Conservation (phyloP, 2,888 invertebrate species). For the Agrochola lychnidis region DNA sequence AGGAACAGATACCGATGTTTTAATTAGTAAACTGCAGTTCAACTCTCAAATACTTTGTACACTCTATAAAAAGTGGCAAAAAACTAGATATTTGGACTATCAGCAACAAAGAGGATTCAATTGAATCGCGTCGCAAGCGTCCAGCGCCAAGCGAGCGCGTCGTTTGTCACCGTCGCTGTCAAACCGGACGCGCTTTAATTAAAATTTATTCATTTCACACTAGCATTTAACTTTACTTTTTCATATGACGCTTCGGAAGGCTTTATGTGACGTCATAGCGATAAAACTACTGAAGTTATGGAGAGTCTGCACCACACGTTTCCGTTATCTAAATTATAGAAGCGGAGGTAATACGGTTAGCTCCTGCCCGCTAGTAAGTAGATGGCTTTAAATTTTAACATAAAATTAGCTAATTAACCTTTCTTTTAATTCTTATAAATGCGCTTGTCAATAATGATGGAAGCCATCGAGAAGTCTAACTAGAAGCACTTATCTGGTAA, state of each 20-base stretch:
- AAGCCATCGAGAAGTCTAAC: neutral
- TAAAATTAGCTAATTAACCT: constrained; percentile 2
- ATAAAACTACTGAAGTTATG: constrained; percentile 50
- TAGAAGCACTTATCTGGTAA: neutral
- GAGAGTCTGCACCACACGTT: constrained; percentile 9
- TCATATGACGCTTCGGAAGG: constrained; percentile 37
- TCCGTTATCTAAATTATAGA: constrained; percentile 47
- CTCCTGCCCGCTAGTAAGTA: neutral
- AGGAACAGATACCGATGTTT: neutral
- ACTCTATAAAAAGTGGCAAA: neutral
- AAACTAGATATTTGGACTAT: constrained; percentile 8
- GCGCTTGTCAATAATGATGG: neutral
- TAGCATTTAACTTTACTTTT: constrained; percentile 52
- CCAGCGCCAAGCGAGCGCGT: constrained; percentile 28
- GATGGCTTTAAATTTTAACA: neutral
- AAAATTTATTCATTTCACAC: constrained; percentile 64
- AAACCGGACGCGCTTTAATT: constrained; percentile 64
- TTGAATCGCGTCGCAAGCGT: constrained; percentile 13
- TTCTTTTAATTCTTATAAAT: no score
- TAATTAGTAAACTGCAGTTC: neutral
- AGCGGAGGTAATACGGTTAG: constrained; percentile 3
- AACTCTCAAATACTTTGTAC: neutral
- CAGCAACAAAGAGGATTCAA: constrained; percentile 32
- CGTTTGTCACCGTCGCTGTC: constrained; percentile 66
- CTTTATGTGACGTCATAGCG: constrained; percentile 38